Evolutionary conservation across 2,113 vertebrate species (phyloP), one percentile per base, ranked within the genome.

Genomic region (Hemibagrus wyckioides): DNA sequence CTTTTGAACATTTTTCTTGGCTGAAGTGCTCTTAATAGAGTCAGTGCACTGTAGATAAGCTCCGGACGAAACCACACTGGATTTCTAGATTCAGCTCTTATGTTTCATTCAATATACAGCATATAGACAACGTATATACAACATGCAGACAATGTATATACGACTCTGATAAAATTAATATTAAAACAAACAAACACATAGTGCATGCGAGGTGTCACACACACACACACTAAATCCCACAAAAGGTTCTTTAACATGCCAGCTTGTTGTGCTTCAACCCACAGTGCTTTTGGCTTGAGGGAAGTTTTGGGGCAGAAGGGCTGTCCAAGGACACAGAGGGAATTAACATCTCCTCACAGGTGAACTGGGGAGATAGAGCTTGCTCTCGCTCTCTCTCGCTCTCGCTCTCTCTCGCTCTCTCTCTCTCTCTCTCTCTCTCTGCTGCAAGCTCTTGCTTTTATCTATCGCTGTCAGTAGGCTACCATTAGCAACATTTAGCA

Each of bases 271-370:
- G 41, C 59, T 17, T 67, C 23, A 9, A 44, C 52, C 36, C 17
- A n/a, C 14, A n/a, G 54, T 76, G 83, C 33, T 28, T 75, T 71
- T 57, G 67, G 65, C 67, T 84, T 73, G 50, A 39, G 65, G 82
- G 33, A 25, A 57, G 54, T 41, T 86, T 80, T 41, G 13, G 76
- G 61, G 44, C 50, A 80, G 77, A 52, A 86, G 59, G 85, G 76
- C 85, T 80, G 23, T 39, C 48, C 61, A 86, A 86, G 85, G 85
- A 80, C 85, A 86, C 48, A 69, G 23, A 67, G 48, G 61, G 85
- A 80, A 86, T 86, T 86, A 80, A 33, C 76, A 69, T 86, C 85
- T 86, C 56, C 50, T 80, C 69, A 77, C 80, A 87, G 80, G 86
- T 87, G 69, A 61, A 87, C 57, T 76, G 30, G 56, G 6, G 30